phyloP scores from a whole-genome alignment of 2,797 vertebrate genomes.

The Myripristis jacobus region DNA sequence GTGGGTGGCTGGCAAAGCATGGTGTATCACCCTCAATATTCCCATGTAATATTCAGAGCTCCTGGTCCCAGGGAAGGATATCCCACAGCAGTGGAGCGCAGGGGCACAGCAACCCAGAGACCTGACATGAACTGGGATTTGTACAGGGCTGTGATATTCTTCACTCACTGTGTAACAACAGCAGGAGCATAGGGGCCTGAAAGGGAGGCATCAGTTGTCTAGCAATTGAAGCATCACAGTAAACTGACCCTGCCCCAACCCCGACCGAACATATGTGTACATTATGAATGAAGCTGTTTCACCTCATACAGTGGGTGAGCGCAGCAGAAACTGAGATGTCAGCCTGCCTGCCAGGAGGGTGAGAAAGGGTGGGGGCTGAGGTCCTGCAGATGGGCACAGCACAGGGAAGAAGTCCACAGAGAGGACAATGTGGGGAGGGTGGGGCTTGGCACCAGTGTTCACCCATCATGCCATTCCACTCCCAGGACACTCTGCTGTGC shows the following conservation, averaged over 20 bases:
- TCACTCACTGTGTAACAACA: constrained; percentile 67
- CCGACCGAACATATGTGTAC: constrained; percentile 46
- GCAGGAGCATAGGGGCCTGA: constrained; percentile 39
- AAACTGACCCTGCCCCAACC: constrained; percentile 59
- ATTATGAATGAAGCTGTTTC: constrained; percentile 61
- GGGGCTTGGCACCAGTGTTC: constrained; percentile 82
- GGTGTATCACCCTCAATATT: constrained; percentile 63
- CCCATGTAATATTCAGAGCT: constrained; percentile 41
- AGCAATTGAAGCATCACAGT: constrained; percentile 28
- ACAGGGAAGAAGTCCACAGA: constrained; percentile 77
- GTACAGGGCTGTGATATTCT: constrained; percentile 71
- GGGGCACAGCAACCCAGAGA: constrained; percentile 40
- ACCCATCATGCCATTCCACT: constrained; percentile 87
- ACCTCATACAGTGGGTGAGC: constrained; percentile 45
- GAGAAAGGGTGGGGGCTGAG: constrained; percentile 63
- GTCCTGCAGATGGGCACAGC: constrained; percentile 72
- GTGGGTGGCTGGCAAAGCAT: constrained; percentile 70
- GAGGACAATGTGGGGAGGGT: constrained; percentile 84
- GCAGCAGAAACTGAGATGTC: constrained; percentile 43
- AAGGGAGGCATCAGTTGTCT: constrained; percentile 33
- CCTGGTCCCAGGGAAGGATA: constrained; percentile 19
- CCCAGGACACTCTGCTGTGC: constrained; percentile 85
- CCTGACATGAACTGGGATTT: constrained; percentile 72
- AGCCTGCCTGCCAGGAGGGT: constrained; percentile 51
- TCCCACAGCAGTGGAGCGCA: constrained; percentile 22